A percentile compares a stretch with the other conserved stretches of the same genome.
Evolutionary conservation across 2,888 invertebrate genomes (phyloP).

Genomic region (Heliconius ismenius): DNA sequence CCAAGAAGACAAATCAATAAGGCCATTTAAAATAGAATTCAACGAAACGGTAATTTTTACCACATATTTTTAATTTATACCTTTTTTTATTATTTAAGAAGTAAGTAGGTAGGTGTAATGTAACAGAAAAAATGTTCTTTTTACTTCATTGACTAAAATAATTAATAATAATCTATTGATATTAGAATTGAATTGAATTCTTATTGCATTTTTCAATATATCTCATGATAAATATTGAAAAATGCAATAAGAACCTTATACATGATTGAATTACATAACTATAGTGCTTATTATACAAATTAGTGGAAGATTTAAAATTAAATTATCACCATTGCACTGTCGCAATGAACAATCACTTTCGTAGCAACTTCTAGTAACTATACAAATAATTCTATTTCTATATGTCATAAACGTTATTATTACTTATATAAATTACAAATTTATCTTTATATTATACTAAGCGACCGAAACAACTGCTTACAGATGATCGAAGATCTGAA

Average conservation of each 20-base stretch:
- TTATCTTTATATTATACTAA: neutral
- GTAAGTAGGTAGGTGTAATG: neutral
- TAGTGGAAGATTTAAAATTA: neutral
- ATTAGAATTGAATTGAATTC: too few species aligned
- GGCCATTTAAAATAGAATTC: conserved; percentile 67
- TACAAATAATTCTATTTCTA: neutral
- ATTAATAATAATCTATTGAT: neutral
- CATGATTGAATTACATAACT: neutral
- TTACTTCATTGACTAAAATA: neutral
- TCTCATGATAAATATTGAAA: neutral
- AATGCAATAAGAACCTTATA: neutral
- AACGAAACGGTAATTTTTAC: conserved; percentile 61
- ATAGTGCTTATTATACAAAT: neutral
- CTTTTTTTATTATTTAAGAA: neutral
- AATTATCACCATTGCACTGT: neutral
- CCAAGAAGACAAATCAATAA: conserved; percentile 61
- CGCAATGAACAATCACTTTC: neutral
- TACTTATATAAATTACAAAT: neutral
- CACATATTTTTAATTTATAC: neutral
- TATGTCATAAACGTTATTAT: neutral
- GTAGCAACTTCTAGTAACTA: neutral
- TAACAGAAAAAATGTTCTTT: neutral
- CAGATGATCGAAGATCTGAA: conserved; percentile 83
- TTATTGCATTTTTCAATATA: too few species aligned
- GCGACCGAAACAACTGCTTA: conserved; percentile 41